phyloP scores from a whole-genome alignment of 2,797 vertebrate genomes.

The Notamacropus eugenii region DNA sequence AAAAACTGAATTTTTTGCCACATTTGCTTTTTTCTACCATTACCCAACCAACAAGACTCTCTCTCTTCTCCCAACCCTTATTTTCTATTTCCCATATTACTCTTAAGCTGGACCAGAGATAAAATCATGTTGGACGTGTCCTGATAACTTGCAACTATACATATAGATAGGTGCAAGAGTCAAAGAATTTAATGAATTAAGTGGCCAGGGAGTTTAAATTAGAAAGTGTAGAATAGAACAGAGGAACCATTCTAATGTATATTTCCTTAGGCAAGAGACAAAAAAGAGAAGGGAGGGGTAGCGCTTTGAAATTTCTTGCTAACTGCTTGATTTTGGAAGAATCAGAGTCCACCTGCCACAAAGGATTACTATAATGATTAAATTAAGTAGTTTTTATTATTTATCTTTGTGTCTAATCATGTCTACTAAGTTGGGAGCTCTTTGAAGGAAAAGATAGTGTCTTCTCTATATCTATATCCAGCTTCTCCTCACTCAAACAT shows the following conservation, averaged over 20 bases:
- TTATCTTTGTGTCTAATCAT: not conserved
- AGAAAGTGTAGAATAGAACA: not conserved
- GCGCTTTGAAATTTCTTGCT: not conserved
- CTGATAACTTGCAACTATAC: not conserved
- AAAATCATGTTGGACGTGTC: not conserved
- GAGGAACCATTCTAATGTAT: not conserved
- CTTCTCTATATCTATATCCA: not conserved
- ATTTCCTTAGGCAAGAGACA: not conserved
- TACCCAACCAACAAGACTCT: not conserved
- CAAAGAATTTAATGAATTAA: not conserved
- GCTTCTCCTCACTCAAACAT: not conserved
- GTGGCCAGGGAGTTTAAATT: not conserved
- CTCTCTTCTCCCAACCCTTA: not conserved
- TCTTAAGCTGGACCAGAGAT: not conserved
- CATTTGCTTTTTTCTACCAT: not conserved
- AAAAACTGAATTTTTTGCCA: not conserved
- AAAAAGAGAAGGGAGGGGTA: not conserved
- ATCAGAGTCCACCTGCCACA: not conserved
- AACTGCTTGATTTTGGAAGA: not conserved
- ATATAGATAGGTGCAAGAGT: not conserved
- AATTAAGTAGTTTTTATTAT: not conserved
- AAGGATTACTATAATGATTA: not conserved
- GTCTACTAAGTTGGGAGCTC: not conserved
- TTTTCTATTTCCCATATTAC: not conserved
- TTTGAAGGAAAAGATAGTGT: not conserved